Evolutionary conservation across 2,888 invertebrate species (phyloP), one percentile per base, ranked within the genome.

Genomic region (Nephrocerus scutellatus): DNA sequence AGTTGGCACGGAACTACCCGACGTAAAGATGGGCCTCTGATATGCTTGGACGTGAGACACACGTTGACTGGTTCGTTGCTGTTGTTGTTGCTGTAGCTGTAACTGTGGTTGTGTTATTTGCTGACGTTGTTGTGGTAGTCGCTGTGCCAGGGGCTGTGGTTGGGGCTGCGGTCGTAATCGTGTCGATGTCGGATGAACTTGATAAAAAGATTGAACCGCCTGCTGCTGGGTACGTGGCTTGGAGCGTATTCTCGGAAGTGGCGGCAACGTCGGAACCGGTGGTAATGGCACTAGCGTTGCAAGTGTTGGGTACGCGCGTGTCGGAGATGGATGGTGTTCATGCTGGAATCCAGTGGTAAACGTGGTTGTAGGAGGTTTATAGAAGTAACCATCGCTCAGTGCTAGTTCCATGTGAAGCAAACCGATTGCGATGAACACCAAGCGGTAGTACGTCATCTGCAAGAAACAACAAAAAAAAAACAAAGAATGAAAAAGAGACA

Each of bases 251-350:
- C 64, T 62, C 22, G 62, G 62, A 29, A 64, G 39, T 15, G 57
- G 42, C 2, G 61, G 57, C 21, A 66, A 40, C 13, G 56, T 43
- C 4, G 64, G 66, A 23, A 64, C 52, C 4, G 65, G 55, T 3
- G 64, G 64, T 39, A 59, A 36, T 1, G 63, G 63, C 21, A 48
- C 47, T n/a, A 55, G 36, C 5, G 63, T 60, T 36, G 62, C 49
- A 37, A 65, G 9, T 7, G 56, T 22, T 22, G 23, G 8, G 23
- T n/a, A 44, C 33, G 13, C 47, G 48, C 4, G 33, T n/a, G n/a
- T n/a, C 12, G 18, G 46, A 32, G 8, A 42, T 26, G 3, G 49
- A 37, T 9, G 50, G 48, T 23, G 49, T 12, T n/a, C n/a, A n/a
- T n/a, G n/a, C n/a, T n/a, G n/a, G n/a, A n/a, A n/a, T n/a, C n/a